phyloP scores from a whole-genome alignment of 2,113 vertebrate genomes.

The Bos javanicus region DNA sequence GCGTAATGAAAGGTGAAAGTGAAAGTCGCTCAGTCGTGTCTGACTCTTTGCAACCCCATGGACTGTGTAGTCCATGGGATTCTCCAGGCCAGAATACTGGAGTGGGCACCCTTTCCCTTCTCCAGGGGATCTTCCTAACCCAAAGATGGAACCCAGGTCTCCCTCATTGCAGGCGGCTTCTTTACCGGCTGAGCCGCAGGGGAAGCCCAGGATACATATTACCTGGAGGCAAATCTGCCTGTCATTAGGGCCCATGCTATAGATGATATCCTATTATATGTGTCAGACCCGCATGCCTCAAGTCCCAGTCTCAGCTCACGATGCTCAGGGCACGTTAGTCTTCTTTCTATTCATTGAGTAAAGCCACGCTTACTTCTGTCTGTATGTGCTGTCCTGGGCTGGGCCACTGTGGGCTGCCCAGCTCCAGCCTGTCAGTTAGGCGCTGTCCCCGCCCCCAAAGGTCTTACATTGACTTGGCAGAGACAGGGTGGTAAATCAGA shows the following conservation, averaged over 20 bases:
- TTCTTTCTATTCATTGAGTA: not conserved
- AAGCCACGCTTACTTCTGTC: not conserved
- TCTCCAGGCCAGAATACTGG: not conserved
- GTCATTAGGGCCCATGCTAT: not conserved
- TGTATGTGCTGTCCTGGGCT: fast-evolving
- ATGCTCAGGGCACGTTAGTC: not conserved
- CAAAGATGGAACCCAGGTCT: not conserved
- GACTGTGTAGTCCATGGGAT: not conserved
- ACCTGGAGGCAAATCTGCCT: not conserved
- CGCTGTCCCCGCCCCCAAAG: not conserved
- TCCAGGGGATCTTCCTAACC: not conserved
- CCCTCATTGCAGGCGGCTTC: not conserved
- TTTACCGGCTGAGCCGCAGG: not conserved
- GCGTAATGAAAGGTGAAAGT: not conserved
- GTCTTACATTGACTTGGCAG: not conserved
- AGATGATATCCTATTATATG: not conserved
- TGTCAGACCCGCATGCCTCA: not conserved
- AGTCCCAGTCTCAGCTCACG: not conserved
- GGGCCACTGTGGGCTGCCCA: not conserved
- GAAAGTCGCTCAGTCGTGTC: not conserved
- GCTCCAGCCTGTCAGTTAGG: not conserved
- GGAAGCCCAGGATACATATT: not conserved
- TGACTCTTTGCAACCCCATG: not conserved
- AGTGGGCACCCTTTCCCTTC: not conserved
- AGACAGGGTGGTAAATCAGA: not conserved